Evolutionary conservation across 1,140 invertebrate genomes (phyloP), one percentile per base, ranked within the genome.

Genomic region (Lasaia peninsularis): DNA sequence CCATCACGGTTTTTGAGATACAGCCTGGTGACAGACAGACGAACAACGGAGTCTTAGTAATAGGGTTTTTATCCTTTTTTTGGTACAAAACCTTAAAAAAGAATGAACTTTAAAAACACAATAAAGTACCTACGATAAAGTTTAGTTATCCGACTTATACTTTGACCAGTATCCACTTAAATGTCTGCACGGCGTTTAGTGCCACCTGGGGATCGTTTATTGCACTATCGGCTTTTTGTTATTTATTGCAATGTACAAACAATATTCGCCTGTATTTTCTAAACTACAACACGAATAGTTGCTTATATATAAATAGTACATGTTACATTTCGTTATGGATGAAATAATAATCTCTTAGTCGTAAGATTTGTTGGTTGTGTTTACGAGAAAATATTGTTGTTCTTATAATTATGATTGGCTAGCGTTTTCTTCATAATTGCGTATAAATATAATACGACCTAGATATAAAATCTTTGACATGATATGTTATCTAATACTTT

Each of bases 161-260:
- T 12, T 37, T 55, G 52, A 40, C 20, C 35, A 40, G 34, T 14
- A 55, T 55, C 20, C 21, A 55, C 35, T 55, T 31, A 16, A n/a
- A 55, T 40, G 53, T 55, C 53, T 55, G 35, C 21, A 31, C 16
- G 28, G 33, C 11, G 34, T 52, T 40, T 55, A 55, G 34, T 24
- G 24, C 11, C 53, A 55, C 53, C 53, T 55, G 53, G 34, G 53
- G 53, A 55, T 7, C 53, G 53, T 28, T 55, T 55, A 55, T 44
- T 55, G 35, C 53, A 32, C 12, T 55, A 55, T 55, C 53, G 53
- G 37, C 53, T 55, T 54, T 37, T 35, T 55, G 21, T 40, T 28
- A 55, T 55, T 55, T 55, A 44, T 54, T 37, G 33, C 5, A 21
- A 40, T 28, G 24, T 44, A 10, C 53, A 40, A 37, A 40, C 53